Conservation (phyloP, 2,113 vertebrate genomes). For the Butorides virescens region DNA sequence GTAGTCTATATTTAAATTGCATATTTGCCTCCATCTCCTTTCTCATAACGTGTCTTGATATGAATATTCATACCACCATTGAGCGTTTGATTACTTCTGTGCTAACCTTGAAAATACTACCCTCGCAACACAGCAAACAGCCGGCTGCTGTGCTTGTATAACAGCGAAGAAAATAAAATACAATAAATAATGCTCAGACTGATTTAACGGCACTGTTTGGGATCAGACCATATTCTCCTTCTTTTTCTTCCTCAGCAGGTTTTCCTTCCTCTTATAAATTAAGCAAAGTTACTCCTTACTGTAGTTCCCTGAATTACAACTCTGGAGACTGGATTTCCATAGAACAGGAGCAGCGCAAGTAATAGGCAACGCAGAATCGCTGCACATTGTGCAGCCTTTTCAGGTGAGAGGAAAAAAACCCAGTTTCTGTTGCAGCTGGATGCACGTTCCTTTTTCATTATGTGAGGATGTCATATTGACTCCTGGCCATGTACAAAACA, state of each 20-base stretch:
- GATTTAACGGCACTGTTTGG: background rate
- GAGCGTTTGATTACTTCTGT: slow-evolving; percentile 46
- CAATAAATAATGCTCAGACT: background rate
- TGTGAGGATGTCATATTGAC: background rate
- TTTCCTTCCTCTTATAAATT: background rate
- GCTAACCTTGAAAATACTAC: slow-evolving; percentile 54
- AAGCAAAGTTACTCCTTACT: background rate
- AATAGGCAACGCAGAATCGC: background rate
- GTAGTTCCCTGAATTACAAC: background rate
- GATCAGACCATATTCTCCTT: background rate
- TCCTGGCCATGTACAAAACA: background rate
- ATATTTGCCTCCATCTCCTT: slow-evolving; percentile 55
- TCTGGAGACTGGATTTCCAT: background rate
- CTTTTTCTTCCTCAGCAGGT: background rate
- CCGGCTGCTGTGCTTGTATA: background rate
- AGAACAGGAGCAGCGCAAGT: background rate
- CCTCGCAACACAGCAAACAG: slow-evolving; percentile 13
- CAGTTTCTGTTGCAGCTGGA: background rate
- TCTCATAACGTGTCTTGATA: slow-evolving; percentile 31
- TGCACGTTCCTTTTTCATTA: background rate
- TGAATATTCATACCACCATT: slow-evolving; percentile 61
- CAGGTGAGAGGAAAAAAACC: background rate
- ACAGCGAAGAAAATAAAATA: background rate
- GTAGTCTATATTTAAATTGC: slow-evolving; percentile 57
- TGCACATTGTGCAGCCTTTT: background rate